Conservation (phyloP, 2,888 invertebrate genomes). For the Melipona beecheii region DNA sequence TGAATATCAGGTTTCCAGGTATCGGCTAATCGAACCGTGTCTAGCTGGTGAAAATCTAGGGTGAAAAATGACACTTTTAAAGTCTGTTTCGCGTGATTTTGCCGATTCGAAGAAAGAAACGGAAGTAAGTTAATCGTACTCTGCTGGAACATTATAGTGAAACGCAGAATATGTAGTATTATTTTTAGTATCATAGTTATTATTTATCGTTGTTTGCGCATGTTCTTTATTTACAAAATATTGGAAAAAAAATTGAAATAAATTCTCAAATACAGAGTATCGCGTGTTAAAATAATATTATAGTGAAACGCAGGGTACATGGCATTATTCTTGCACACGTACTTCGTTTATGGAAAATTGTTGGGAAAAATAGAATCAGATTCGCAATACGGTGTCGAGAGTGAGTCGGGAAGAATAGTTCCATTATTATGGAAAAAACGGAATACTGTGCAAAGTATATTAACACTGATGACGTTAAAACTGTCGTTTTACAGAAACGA, state of each 20-base stretch:
- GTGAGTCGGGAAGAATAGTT: no score
- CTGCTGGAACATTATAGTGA: neutral
- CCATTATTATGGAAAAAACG: no score
- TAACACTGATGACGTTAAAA: no score
- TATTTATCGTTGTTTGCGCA: no score
- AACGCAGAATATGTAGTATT: neutral
- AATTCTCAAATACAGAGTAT: neutral
- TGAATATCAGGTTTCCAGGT: neutral
- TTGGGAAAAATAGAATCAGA: no score
- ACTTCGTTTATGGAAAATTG: no score
- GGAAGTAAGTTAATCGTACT: neutral
- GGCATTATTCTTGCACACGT: neutral
- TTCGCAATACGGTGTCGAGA: no score
- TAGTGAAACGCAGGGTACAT: neutral
- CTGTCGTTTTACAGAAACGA: no score
- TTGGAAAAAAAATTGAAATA: no score
- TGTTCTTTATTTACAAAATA: no score
- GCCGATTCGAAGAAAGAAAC: constrained; percentile 9
- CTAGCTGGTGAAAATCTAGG: constrained; percentile 4
- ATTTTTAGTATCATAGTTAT: neutral
- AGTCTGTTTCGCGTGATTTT: neutral
- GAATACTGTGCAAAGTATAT: no score
- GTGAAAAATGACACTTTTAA: neutral
- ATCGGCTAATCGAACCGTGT: constrained; percentile 4
- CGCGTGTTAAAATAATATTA: neutral